phyloP scores from a whole-genome alignment of 1,140 invertebrate genomes.

The Pogonus chalceus region DNA sequence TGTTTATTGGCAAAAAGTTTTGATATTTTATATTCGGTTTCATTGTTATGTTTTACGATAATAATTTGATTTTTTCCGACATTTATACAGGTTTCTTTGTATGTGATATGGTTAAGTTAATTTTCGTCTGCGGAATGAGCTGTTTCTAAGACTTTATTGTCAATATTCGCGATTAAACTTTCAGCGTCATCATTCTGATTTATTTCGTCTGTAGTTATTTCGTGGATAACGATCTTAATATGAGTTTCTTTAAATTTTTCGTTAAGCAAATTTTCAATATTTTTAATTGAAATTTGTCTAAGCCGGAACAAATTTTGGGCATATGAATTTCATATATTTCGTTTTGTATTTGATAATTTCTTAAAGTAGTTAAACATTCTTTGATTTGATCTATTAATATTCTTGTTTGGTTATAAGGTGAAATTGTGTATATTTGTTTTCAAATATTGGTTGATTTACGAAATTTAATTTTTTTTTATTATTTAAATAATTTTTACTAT shows the following conservation, averaged over 20 bases:
- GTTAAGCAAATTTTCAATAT: not conserved
- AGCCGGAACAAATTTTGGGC: not conserved
- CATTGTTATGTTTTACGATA: conserved; percentile 5
- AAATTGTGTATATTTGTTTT: too few relatives aligned
- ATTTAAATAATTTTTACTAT: too few relatives aligned
- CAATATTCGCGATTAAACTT: too few relatives aligned
- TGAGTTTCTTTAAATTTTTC: not conserved
- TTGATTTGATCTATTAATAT: not conserved
- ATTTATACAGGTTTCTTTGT: conserved; percentile 7
- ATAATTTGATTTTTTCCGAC: conserved; percentile 14
- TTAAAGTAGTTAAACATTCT: not conserved
- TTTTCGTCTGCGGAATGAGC: conserved; percentile 1
- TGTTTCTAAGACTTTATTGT: conserved; percentile 4
- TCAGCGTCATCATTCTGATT: too few relatives aligned
- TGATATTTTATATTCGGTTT: too few relatives aligned
- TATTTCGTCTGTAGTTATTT: not conserved
- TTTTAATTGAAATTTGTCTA: not conserved
- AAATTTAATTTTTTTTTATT: not conserved
- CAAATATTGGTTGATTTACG: not conserved
- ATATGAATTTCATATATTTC: not conserved
- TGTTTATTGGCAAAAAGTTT: too few relatives aligned
- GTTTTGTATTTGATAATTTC: not conserved
- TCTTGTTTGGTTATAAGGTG: too few relatives aligned
- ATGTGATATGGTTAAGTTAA: not conserved
- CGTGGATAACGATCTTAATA: not conserved